A percentile compares a stretch with the other conserved stretches of the same genome.
Evolutionary conservation across 2,888 invertebrate genomes (phyloP).

Genomic region (Leptinotarsa tumamoca): DNA sequence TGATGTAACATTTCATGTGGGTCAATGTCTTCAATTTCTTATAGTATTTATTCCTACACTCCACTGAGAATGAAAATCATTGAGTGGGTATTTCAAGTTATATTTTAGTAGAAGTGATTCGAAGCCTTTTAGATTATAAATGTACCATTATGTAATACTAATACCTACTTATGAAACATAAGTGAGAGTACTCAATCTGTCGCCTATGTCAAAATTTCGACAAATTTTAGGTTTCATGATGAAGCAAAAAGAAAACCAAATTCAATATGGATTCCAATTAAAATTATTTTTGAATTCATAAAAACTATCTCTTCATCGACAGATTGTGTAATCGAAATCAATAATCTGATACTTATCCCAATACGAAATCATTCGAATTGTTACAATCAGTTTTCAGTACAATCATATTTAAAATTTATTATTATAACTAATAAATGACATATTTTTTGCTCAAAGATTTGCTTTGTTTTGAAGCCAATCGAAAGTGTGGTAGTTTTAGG

Average conservation of each 20-base stretch:
- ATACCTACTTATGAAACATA: not conserved
- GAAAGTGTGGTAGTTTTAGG: conserved; percentile 14
- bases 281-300: not conserved
- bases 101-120: conserved; percentile 23
- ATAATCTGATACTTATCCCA: not conserved
- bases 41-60: not conserved
- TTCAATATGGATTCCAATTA: too few species aligned
- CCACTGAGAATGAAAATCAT: conserved; percentile 3
- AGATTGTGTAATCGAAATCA: conserved; percentile 6
- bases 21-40: conserved; percentile 25
- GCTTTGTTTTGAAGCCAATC: conserved; percentile 11
- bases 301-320: conserved; percentile 8
- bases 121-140: conserved; percentile 44
- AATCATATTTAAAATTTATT: conserved; percentile 33
- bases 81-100: not conserved
- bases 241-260: too few species aligned
- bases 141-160: conserved; percentile 48
- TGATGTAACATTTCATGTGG: conserved; percentile 31
- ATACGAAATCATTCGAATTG: conserved; percentile 27
- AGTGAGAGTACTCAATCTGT: conserved; percentile 23
- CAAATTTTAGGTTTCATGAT: too few species aligned
- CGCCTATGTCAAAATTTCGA: not conserved
- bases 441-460: conserved; percentile 27
- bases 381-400: conserved; percentile 42
- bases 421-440: conserved; percentile 21